Base-by-base conservation (phyloP, 2,797 vertebrate species). In the Distichodus sexfasciatus region DNA sequence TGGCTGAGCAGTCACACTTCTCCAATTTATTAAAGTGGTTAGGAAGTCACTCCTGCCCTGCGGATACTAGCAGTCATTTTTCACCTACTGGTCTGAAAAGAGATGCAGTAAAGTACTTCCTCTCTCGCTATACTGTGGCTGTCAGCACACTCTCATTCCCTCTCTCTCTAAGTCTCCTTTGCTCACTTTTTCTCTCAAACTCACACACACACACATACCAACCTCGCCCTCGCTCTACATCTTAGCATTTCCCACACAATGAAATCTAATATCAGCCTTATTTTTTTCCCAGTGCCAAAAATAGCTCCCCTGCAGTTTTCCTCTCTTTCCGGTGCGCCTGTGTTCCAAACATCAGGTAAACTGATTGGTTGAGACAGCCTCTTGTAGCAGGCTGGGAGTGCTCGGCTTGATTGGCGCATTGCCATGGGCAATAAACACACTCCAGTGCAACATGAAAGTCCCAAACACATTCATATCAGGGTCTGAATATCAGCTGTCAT, bases 21-120 rank as follows among this genome's bases (percentile, higher is more conserved):
- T 81, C 79, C 83, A 85, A 84, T 90, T 88, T 90, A 87, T 87
- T 88, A 85, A 87, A 88, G 86, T 88, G 86, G 83, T 87, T 84
- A 87, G 85, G 82, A 87, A 90, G 88, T 89, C 83, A 84, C 84
- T 84, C 66, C 60, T 82, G 82, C 83, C 85, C 80, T 81, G 71
- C 55, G 29, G 64, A 66, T 64, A 57, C 54, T 44, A 63, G 54
- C 57, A 65, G 63, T 74, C 66, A 74, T 76, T 77, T 75, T 80
- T 76, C 58, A 76, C 60, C 71, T 69, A 76, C 69, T 75, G 74
- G 58, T 74, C 70, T 69, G 48, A 48, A 35, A 23, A 79, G 81
- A 81, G 80, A 82, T 79, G 78, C 71, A 84, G 79, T 82, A 81
- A 88, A 86, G 71, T 43, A 36, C 9, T 35, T 19, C 41, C 17